Evolutionary conservation across 2,797 vertebrate species (phyloP).

Genomic region (Brachymystax lenok): DNA sequence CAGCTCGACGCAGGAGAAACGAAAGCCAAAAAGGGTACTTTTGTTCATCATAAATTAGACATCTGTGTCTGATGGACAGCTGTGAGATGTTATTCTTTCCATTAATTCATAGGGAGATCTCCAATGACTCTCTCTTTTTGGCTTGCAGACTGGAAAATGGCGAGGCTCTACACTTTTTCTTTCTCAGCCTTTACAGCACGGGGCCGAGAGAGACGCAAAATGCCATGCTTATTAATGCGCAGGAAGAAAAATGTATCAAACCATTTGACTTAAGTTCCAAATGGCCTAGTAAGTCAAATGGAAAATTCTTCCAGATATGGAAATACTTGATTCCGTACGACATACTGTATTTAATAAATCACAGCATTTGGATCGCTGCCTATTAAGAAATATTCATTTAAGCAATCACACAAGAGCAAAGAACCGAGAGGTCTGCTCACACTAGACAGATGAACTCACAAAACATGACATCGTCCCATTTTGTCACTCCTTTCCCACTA

Average conservation of each 20-base stretch:
- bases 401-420: background rate
- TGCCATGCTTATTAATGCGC: background rate
- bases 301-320: background rate
- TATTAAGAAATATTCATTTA: background rate
- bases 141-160: conserved; percentile 39
- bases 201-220: conserved; percentile 1
- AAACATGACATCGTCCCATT: background rate
- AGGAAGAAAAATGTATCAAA: background rate
- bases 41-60: conserved; percentile 21
- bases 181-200: conserved; percentile 1
- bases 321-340: background rate
- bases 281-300: background rate
- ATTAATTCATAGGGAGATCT: conserved; percentile 25
- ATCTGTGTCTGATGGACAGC: conserved; percentile 25
- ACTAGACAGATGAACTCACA: background rate
- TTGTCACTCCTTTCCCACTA: background rate
- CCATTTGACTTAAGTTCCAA: background rate
- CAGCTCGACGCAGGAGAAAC: background rate
- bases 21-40: background rate
- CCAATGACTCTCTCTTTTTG: conserved; percentile 33
- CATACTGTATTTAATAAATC: background rate
- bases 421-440: background rate
- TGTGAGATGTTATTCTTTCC: conserved; percentile 49
- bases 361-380: background rate
- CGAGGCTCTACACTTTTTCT: background rate